Evolutionary conservation across 2,888 invertebrate species (phyloP).

Genomic region (Drosophila prostipennis): DNA sequence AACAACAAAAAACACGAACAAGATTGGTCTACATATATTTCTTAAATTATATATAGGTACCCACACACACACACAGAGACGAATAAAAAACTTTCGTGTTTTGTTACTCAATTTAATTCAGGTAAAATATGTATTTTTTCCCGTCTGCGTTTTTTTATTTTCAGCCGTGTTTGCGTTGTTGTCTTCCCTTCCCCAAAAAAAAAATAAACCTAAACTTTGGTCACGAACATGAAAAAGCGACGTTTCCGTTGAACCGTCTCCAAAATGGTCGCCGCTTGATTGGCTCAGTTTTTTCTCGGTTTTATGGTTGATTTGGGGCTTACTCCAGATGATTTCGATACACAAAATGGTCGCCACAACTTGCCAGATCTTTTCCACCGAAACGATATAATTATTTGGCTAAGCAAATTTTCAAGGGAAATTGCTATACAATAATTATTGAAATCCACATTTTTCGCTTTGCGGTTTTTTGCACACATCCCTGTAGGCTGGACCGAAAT

Average conservation of each 20-base stretch:
- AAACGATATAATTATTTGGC: conserved; percentile 29
- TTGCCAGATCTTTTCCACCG: conserved; percentile 18
- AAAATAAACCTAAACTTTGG: conserved; percentile 59
- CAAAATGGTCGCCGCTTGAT: conserved; percentile 78
- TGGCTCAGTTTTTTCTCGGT: conserved; percentile 62
- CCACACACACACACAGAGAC: conserved; percentile 50
- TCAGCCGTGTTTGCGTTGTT: conserved; percentile 33
- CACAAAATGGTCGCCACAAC: conserved; percentile 66
- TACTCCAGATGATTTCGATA: conserved; percentile 28
- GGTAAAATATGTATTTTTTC: conserved; percentile 69
- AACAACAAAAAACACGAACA: conserved; percentile 35
- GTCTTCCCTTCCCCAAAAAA: conserved; percentile 18
- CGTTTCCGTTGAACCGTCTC: conserved; percentile 72
- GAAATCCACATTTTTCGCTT: conserved; percentile 49
- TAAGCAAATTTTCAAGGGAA: conserved; percentile 48
- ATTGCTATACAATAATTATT: conserved; percentile 53
- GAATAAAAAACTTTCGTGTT: conserved; percentile 74
- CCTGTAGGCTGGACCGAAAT: conserved; percentile 33
- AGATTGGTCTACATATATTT: conserved; percentile 40
- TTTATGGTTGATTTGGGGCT: conserved; percentile 22
- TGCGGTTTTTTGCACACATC: conserved; percentile 50
- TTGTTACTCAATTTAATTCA: conserved; percentile 82
- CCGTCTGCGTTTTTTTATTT: conserved; percentile 48
- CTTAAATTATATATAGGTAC: conserved; percentile 22
- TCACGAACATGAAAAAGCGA: conserved; percentile 77